Conservation (phyloP, 2,797 vertebrate species). For the Acipenser transmontanus region DNA sequence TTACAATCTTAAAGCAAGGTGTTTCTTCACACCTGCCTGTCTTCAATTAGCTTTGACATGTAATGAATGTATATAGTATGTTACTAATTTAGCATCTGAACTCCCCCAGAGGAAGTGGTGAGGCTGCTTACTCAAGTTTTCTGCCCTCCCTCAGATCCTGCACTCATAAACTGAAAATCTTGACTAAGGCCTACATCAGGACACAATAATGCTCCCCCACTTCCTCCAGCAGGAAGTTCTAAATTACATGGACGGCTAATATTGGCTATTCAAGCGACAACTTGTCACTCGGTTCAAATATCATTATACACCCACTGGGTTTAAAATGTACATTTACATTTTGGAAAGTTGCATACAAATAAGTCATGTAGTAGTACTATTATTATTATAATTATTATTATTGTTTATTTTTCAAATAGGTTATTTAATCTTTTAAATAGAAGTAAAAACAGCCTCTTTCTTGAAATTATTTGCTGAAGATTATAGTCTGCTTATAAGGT, state of each 20-base stretch:
- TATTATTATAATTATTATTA: no score
- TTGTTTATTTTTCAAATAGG: no score
- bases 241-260: conserved; percentile 54
- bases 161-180: conserved; percentile 35
- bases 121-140: conserved; percentile 31
- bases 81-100: conserved; percentile 37
- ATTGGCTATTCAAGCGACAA: conserved; percentile 47
- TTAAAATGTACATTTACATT: no score
- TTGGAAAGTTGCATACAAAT: no score
- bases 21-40: no score
- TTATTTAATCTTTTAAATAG: no score
- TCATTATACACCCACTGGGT: conserved; percentile 38
- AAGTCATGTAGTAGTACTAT: no score
- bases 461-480: no score
- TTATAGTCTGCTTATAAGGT: no score
- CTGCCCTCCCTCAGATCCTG: conserved; percentile 35
- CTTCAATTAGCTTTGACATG: conserved; percentile 31
- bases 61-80: conserved; percentile 33
- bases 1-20: no score
- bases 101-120: conserved; percentile 40
- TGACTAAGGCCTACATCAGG: conserved; percentile 28
- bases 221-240: conserved; percentile 56
- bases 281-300: conserved; percentile 35
- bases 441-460: no score
- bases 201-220: conserved; percentile 37